Evolutionary conservation across 2,113 vertebrate species (phyloP), one percentile per base, ranked within the genome.

Genomic region (Calidris pugnax): DNA sequence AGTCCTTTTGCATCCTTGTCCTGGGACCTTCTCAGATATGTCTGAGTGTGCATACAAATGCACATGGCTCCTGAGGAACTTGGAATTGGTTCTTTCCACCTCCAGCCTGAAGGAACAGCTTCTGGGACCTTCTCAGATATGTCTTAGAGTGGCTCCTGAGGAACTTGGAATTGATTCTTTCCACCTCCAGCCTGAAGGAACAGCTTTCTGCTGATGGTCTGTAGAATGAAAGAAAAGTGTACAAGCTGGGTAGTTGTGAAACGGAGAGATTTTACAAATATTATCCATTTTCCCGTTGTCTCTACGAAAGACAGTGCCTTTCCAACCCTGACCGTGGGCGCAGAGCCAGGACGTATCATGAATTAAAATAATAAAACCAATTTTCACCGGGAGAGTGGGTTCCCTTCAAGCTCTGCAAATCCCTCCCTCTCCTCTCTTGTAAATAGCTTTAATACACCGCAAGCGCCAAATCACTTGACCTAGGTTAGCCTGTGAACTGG

Each of bases 381-480:
- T 72, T 84, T 86, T 83, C 47, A 5, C 59, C 12, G n/a, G 35
- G 88, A 76, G 88, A 53, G 64, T n/a, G 19, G 24, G 68, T 71
- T 97, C 96, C 97, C 98, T 85, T 82, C 81, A 55, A 79, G 95
- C 89, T 28, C 79, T 71, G 45, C 22, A 53, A 86, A 77, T 35
- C 73, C 83, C 83, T 86, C 88, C 78, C 78, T 37, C 86, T 9
- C 45, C 59, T 6, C 51, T 30, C 98, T 98, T 97, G 98, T 98
- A 98, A 98, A 98, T 93, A 97, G 98, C 98, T 98, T 98, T 98
- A 98, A 98, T 98, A 97, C 98, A 97, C 98, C 85, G 82, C 66
- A 98, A 98, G 98, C 98, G 98, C 99, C 98, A 97, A 98, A 98
- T 98, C 98, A 98, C 98, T 99, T 99, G 98, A 99, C 98, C 98